These are phyloP conservation scores for Dryomyza anilis DNA, from an alignment of 2,888 invertebrate species.

Conservation along the genomic window DNA sequence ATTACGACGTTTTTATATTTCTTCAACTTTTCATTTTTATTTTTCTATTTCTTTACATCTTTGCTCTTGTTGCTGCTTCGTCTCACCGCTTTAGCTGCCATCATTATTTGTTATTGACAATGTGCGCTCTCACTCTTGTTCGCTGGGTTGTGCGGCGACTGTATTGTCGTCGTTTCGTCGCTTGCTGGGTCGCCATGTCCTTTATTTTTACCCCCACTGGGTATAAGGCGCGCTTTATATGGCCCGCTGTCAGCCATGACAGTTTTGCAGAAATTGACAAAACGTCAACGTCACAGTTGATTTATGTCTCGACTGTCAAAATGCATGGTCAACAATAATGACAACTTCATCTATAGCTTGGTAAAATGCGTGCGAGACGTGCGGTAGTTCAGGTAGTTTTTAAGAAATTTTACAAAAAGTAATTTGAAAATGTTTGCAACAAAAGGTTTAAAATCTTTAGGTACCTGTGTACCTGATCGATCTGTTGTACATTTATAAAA, in stretches of 20 bases:
- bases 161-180: constrained; percentile 2
- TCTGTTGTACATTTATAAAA: too few species aligned
- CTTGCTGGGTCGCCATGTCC: not conserved
- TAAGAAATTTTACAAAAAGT: too few species aligned
- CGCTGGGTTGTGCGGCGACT: not conserved
- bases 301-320: constrained; percentile 19
- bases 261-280: constrained; percentile 23
- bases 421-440: too few species aligned
- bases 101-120: too few species aligned
- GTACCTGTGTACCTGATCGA: too few species aligned
- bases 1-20: constrained; percentile 4
- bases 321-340: constrained; percentile 9
- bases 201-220: not conserved
- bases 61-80: not conserved
- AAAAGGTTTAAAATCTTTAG: too few species aligned
- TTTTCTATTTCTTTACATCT: constrained; percentile 7
- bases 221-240: not conserved
- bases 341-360: constrained; percentile 10
- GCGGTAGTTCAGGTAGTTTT: too few species aligned
- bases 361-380: too few species aligned
- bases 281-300: constrained; percentile 24
- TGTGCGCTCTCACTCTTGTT: too few species aligned
- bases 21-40: constrained; percentile 1
- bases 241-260: not conserved
- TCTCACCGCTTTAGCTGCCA: not conserved